A percentile compares a stretch with the other conserved stretches of the same genome.
phyloP scores from a whole-genome alignment of 2,113 vertebrate genomes.

The Datnioides undecimradiatus region DNA sequence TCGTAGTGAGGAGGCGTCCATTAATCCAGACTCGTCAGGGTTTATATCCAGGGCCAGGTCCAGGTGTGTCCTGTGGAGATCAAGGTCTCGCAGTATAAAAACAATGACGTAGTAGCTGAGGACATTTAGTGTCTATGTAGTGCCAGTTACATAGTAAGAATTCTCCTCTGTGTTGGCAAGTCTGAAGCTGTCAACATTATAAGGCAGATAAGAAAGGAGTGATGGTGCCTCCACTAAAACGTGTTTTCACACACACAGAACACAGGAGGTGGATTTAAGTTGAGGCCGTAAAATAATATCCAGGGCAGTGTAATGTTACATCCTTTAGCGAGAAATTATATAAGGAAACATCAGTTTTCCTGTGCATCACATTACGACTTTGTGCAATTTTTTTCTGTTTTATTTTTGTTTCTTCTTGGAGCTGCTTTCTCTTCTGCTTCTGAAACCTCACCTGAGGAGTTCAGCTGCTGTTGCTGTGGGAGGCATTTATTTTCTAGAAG shows the following conservation, averaged over 20 bases:
- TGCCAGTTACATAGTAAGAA: too few relatives aligned
- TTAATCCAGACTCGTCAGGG: conserved; percentile 89
- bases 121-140: too few relatives aligned
- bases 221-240: neutral
- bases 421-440: neutral
- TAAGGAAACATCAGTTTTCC: neutral
- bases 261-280: too few relatives aligned
- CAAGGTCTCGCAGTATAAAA: neutral
- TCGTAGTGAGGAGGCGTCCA: conserved; percentile 92
- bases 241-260: neutral
- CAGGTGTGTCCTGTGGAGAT: conserved; percentile 82
- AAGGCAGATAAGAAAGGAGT: too few relatives aligned
- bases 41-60: conserved; percentile 88
- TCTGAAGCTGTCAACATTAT: too few relatives aligned
- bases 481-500: too few relatives aligned
- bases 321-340: neutral
- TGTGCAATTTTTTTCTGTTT: neutral
- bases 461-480: too few relatives aligned
- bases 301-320: neutral
- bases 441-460: too few relatives aligned
- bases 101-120: neutral
- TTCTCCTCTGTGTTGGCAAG: too few relatives aligned
- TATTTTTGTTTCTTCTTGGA: neutral
- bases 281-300: neutral
- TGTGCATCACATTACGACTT: neutral